Percentiles rank a stretch among this genome's conserved stretches.
phyloP scores from a whole-genome alignment of 1,140 invertebrate genomes.

The Bilobella aurantiaca region DNA sequence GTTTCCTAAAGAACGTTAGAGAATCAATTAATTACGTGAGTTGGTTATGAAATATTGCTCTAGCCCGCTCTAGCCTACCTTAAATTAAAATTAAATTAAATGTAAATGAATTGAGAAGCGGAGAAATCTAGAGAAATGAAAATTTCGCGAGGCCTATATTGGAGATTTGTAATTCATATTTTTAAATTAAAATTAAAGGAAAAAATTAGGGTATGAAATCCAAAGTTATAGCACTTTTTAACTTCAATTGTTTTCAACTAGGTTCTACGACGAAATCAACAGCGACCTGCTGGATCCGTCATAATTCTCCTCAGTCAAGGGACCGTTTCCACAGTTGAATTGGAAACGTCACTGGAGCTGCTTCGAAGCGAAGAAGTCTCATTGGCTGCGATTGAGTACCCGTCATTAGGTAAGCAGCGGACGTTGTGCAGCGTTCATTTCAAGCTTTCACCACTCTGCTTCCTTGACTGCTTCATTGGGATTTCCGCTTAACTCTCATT shows the following conservation, averaged over 20 bases:
- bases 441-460: not conserved
- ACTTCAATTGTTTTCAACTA: slow-evolving; percentile 24
- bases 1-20: no score
- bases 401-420: slow-evolving; percentile 31
- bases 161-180: no score
- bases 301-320: slow-evolving; percentile 44
- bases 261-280: slow-evolving; percentile 43
- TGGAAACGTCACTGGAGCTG: slow-evolving; percentile 32
- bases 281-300: slow-evolving; percentile 43
- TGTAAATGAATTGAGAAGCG: no score
- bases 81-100: no score
- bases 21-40: no score
- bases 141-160: no score
- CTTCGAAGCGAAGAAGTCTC: slow-evolving; percentile 31
- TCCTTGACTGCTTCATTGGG: not conserved
- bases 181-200: no score
- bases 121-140: no score
- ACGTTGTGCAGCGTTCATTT: not conserved
- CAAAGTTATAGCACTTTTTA: not conserved
- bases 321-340: slow-evolving; percentile 28
- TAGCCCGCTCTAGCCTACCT: no score
- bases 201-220: no score
- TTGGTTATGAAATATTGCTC: no score
- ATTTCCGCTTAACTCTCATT: no score
- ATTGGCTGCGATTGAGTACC: slow-evolving; percentile 34